Percentiles rank a stretch among this genome's conserved stretches.
phyloP scores from a whole-genome alignment of 2,113 vertebrate species.

The Megaptera novaeangliae region DNA sequence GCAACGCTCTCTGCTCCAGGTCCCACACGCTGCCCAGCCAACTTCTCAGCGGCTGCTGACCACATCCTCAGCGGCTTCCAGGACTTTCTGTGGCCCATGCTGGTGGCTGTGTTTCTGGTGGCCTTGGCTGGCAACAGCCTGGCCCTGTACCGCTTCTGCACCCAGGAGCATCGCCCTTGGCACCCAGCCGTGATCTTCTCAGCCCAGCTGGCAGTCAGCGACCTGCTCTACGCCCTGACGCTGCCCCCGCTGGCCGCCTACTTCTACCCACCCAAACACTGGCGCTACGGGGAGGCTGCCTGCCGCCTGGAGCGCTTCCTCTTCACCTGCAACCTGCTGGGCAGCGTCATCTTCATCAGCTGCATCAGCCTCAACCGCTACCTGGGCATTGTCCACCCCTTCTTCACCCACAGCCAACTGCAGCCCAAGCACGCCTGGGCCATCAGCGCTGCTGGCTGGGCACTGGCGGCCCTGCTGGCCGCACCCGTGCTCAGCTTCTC shows the following conservation, averaged over 20 bases:
- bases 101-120: constrained; percentile 35
- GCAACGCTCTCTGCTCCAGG: neutral
- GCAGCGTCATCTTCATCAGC: constrained; percentile 85
- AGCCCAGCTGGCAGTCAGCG: constrained; percentile 85
- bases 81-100: constrained; percentile 55
- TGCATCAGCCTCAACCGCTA: constrained; percentile 88
- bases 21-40: neutral
- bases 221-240: constrained; percentile 84
- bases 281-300: constrained; percentile 72
- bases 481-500: constrained; percentile 81
- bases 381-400: constrained; percentile 82
- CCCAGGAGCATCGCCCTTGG: constrained; percentile 73
- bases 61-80: neutral
- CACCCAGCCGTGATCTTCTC: constrained; percentile 83
- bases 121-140: constrained; percentile 50
- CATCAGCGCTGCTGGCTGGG: constrained; percentile 77
- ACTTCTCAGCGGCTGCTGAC: fast-evolving
- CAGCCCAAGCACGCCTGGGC: constrained; percentile 76
- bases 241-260: constrained; percentile 83
- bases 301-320: constrained; percentile 87
- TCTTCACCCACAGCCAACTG: constrained; percentile 77
- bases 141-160: constrained; percentile 49
- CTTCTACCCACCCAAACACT: constrained; percentile 76
- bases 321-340: constrained; percentile 87
- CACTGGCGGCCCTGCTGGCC: constrained; percentile 73